A percentile compares a stretch with the other conserved stretches of the same genome.
These are phyloP conservation scores for Eleginops maclovinus DNA, from an alignment of 2,113 vertebrate species.

Conservation along the genomic window DNA sequence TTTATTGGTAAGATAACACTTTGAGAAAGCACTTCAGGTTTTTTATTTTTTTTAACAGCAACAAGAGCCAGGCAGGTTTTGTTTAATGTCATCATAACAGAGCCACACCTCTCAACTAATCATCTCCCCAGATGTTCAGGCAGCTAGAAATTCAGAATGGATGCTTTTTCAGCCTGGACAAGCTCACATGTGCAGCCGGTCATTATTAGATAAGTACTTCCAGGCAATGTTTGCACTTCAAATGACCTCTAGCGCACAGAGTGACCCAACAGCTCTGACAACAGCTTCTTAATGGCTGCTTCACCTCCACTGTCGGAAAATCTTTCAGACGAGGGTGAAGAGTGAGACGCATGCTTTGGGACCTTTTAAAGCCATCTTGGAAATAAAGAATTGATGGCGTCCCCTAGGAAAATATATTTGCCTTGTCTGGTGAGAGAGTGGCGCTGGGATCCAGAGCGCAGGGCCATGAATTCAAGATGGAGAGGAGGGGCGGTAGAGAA, in stretches of 20 bases:
- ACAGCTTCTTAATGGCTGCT: slow-evolving; percentile 16
- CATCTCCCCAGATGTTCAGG: slow-evolving; percentile 59
- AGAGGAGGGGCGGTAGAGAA: neutral
- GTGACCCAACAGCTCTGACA: slow-evolving; percentile 27
- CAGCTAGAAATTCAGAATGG: slow-evolving; percentile 33
- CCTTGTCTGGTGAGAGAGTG: slow-evolving; percentile 35
- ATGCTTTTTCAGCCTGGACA: slow-evolving; percentile 57
- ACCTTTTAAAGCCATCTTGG: slow-evolving; percentile 31
- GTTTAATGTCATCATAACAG: slow-evolving; percentile 44
- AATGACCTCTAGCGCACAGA: slow-evolving; percentile 43
- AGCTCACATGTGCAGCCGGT: slow-evolving; percentile 61
- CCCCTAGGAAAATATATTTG: slow-evolving; percentile 36
- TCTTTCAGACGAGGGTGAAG: neutral
- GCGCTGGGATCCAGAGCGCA: slow-evolving; percentile 17
- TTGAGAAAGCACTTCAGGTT: neutral
- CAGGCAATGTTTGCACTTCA: slow-evolving; percentile 62
- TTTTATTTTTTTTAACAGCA: slow-evolving; percentile 5
- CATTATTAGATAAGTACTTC: slow-evolving; percentile 70
- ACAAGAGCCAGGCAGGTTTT: neutral
- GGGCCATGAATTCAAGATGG: slow-evolving; percentile 24
- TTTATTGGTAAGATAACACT: neutral
- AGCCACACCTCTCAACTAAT: slow-evolving; percentile 52
- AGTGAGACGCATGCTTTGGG: slow-evolving; percentile 6
- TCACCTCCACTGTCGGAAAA: slow-evolving; percentile 26
- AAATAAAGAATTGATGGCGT: slow-evolving; percentile 55